Conservation (phyloP, 2,888 invertebrate species). For the Nasonovia ribisnigri region DNA sequence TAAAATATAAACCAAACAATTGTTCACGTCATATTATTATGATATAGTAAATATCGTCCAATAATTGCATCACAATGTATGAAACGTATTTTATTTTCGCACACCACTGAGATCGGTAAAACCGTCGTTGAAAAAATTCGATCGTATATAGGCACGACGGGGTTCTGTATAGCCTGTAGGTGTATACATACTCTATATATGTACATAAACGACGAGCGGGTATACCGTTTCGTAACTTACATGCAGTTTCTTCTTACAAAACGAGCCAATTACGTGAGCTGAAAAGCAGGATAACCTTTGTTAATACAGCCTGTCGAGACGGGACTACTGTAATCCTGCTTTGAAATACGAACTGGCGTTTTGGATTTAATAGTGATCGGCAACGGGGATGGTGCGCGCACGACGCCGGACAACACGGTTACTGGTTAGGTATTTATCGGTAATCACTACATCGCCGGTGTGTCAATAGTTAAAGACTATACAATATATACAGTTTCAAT, state of each 20-base stretch:
- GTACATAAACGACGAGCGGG: neutral
- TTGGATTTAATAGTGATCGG: slow-evolving; percentile 56
- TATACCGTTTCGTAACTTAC: neutral
- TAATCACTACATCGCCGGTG: neutral
- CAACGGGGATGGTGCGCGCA: neutral
- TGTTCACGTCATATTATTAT: neutral
- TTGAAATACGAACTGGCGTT: slow-evolving; percentile 58
- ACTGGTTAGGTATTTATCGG: slow-evolving; percentile 20
- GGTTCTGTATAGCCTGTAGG: neutral
- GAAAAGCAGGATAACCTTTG: slow-evolving; percentile 44
- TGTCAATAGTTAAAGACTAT: neutral
- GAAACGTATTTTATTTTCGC: neutral
- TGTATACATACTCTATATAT: neutral
- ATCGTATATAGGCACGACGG: neutral
- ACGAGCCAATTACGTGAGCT: slow-evolving; percentile 57
- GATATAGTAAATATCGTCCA: neutral
- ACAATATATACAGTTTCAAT: neutral
- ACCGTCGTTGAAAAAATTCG: neutral
- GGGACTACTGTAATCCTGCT: slow-evolving; percentile 21
- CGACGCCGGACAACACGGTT: neutral
- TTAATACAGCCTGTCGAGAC: neutral
- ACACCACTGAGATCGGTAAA: neutral
- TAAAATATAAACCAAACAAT: neutral
- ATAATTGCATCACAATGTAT: neutral
- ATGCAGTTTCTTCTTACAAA: slow-evolving; percentile 49